Evolutionary conservation across 2,888 invertebrate species (phyloP).

Genomic region (Phalera bucephala): DNA sequence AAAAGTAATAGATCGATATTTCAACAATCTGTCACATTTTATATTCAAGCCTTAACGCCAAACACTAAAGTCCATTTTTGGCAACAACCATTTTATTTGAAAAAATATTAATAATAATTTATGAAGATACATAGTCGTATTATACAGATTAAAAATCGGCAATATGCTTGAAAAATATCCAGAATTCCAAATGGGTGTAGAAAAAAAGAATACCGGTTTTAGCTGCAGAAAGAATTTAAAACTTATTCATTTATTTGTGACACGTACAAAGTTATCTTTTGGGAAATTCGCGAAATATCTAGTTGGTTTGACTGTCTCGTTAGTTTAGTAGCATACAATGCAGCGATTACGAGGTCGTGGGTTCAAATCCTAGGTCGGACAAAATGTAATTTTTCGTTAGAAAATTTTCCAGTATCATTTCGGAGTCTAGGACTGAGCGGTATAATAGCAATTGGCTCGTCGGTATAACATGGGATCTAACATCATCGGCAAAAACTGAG

Average conservation of each 20-base stretch:
- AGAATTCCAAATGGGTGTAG: slow-evolving; percentile 17
- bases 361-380: too few relatives aligned
- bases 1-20: slow-evolving; percentile 19
- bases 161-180: slow-evolving; percentile 17
- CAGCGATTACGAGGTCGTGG: too few relatives aligned
- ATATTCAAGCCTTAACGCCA: slow-evolving; percentile 13
- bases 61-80: slow-evolving; percentile 14
- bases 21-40: slow-evolving; percentile 21
- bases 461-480: too few relatives aligned
- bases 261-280: slow-evolving; percentile 1
- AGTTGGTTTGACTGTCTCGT: too few relatives aligned
- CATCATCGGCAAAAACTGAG: too few relatives aligned
- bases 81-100: slow-evolving; percentile 5
- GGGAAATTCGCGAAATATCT: slow-evolving; percentile 3
- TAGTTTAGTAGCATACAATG: too few relatives aligned
- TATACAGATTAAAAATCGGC: slow-evolving; percentile 29
- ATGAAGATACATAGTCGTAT: slow-evolving; percentile 29
- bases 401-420: too few relatives aligned
- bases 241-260: slow-evolving; percentile 13
- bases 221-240: slow-evolving; percentile 8
- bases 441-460: too few relatives aligned
- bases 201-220: slow-evolving; percentile 17
- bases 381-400: too few relatives aligned
- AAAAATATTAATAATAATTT: slow-evolving; percentile 29
- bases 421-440: too few relatives aligned